Conservation (phyloP, 30 jellyfish, hydroid and myxozoan species). For the Aurelia sp. region DNA sequence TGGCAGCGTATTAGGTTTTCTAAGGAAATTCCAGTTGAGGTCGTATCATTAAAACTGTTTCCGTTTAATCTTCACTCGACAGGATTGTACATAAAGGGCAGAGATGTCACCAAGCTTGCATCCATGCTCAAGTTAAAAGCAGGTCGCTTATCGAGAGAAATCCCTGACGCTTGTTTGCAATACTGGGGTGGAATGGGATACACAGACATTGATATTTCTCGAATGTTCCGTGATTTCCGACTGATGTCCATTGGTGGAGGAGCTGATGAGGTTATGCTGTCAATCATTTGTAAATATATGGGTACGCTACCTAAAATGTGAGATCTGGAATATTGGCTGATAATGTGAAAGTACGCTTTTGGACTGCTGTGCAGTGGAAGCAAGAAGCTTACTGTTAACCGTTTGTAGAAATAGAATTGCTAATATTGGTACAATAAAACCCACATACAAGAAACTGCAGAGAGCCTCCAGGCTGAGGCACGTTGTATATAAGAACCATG, state of each 20-base stretch:
- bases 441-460: too few species aligned
- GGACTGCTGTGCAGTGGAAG: too few species aligned
- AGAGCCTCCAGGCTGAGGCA: too few species aligned
- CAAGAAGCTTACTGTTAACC: too few species aligned
- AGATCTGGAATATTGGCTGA: neutral
- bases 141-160: constrained; percentile 92
- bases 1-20: too few species aligned
- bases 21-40: too few species aligned
- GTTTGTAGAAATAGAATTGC: too few species aligned
- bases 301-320: constrained; percentile 84
- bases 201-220: constrained; percentile 87
- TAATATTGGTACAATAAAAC: too few species aligned
- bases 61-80: too few species aligned
- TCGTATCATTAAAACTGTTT: too few species aligned
- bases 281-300: constrained; percentile 91
- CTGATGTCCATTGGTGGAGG: constrained; percentile 99
- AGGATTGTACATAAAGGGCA: constrained; percentile 87
- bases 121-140: constrained; percentile 93
- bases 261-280: constrained; percentile 98
- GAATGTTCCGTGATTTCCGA: constrained; percentile 93
- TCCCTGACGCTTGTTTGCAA: constrained; percentile 93
- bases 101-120: constrained; percentile 92
- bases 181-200: constrained; percentile 99
- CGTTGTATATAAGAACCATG: too few species aligned
- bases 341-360: too few species aligned